Conservation (phyloP, 2,797 vertebrate genomes). For the Anguilla anguilla region DNA sequence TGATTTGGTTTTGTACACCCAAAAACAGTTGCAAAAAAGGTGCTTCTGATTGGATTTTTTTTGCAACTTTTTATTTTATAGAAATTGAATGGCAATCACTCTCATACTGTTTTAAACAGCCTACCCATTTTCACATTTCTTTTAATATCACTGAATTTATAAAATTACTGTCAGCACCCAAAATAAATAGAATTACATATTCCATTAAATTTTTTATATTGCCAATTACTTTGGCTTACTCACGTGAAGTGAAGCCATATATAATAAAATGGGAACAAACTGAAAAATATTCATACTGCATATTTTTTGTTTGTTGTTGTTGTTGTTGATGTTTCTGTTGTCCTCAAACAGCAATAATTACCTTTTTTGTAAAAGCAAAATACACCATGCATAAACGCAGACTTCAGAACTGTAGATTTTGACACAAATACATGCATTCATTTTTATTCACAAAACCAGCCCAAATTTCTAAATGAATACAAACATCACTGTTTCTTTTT, state of each 20-base stretch:
- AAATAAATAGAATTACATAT: conserved; percentile 28
- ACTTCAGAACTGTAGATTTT: conserved; percentile 73
- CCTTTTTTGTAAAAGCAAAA: conserved; percentile 56
- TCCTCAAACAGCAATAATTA: conserved; percentile 12
- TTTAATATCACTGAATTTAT: conserved; percentile 30
- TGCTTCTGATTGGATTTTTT: conserved; percentile 5
- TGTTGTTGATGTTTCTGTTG: conserved; percentile 34
- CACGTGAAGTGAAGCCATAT: conserved; percentile 36
- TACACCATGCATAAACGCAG: conserved; percentile 71
- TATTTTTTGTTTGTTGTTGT: conserved; percentile 54
- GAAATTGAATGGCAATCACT: conserved; percentile 29
- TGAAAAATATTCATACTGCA: conserved; percentile 49
- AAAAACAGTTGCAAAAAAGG: conserved; percentile 23
- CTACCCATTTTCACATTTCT: conserved; percentile 27
- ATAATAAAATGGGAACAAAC: conserved; percentile 56
- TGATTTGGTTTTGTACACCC: neutral
- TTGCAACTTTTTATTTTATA: conserved; percentile 27
- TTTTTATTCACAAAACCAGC: conserved; percentile 99
- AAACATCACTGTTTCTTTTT: conserved; percentile 91
- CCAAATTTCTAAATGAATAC: conserved; percentile 98
- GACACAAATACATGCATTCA: conserved; percentile 98
- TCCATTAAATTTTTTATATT: conserved; percentile 48
- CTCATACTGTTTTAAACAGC: conserved; percentile 24
- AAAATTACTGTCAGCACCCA: conserved; percentile 34
- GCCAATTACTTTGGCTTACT: conserved; percentile 27